Conservation (phyloP, 2,113 vertebrate species). For the Pseudopipra pipra region DNA sequence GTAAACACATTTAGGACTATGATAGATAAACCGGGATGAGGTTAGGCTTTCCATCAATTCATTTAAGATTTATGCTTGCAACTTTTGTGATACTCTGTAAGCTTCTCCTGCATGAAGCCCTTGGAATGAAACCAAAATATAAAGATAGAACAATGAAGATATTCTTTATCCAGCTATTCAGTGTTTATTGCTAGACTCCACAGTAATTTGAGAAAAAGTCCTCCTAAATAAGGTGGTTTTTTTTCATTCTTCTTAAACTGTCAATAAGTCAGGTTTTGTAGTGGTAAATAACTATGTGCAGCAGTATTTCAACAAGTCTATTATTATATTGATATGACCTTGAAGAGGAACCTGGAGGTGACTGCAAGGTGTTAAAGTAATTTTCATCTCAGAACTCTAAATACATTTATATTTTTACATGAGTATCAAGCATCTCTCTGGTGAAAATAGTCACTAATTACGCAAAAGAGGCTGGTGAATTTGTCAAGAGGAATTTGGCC, state of each 20-base stretch:
- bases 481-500: not conserved
- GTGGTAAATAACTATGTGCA: not conserved
- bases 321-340: not conserved
- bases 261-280: not conserved
- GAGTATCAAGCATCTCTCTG: not conserved
- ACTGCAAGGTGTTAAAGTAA: not conserved
- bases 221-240: fast-evolving
- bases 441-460: not conserved
- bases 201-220: not conserved
- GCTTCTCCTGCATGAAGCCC: not conserved
- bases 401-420: not conserved
- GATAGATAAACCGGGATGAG: not conserved
- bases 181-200: not conserved
- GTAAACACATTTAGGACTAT: conserved; percentile 13
- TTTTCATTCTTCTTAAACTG: not conserved
- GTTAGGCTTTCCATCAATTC: not conserved
- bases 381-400: not conserved
- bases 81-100: not conserved
- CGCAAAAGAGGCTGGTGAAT: not conserved
- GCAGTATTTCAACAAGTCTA: not conserved
- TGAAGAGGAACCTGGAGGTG: not conserved
- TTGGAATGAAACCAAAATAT: not conserved
- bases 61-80: not conserved
- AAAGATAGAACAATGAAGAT: not conserved
- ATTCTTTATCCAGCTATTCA: not conserved